Evolutionary conservation across 2,797 vertebrate genomes (phyloP).

Genomic region (Anableps anableps): DNA sequence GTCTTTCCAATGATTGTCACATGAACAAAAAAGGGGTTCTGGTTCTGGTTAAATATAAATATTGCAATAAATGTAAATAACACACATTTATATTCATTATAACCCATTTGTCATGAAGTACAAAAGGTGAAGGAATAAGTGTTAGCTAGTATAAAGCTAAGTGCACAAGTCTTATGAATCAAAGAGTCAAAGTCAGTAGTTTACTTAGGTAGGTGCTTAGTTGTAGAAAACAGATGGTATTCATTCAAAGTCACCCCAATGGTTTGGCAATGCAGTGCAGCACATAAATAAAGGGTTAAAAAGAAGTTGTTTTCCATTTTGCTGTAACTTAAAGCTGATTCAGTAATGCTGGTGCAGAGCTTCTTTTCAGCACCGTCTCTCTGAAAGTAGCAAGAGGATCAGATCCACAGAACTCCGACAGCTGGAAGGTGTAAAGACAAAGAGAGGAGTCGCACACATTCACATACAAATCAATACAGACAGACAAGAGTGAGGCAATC

Average conservation of each 20-base stretch:
- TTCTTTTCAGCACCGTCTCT: neutral
- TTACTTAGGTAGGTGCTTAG: neutral
- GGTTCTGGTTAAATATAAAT: no score
- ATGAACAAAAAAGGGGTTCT: neutral
- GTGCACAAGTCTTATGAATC: neutral
- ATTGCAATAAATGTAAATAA: neutral
- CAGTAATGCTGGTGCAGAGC: neutral
- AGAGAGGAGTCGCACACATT: neutral
- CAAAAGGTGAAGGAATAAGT: neutral
- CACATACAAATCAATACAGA: conserved; percentile 35
- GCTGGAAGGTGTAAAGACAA: conserved; percentile 58
- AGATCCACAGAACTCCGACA: conserved; percentile 28
- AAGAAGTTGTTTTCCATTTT: neutral
- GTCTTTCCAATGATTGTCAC: neutral
- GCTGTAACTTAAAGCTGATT: neutral
- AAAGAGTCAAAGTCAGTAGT: neutral
- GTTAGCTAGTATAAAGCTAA: neutral
- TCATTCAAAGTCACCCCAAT: neutral
- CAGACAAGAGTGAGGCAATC: conserved; percentile 41
- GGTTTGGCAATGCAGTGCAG: no score
- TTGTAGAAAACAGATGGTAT: neutral
- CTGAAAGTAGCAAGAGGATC: conserved; percentile 10
- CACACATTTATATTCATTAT: neutral
- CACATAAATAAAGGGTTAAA: neutral
- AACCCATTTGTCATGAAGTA: neutral